These are phyloP conservation scores for Calcarius lapponicus DNA, from an alignment of 2,797 vertebrate genomes.

Conservation along the genomic window DNA sequence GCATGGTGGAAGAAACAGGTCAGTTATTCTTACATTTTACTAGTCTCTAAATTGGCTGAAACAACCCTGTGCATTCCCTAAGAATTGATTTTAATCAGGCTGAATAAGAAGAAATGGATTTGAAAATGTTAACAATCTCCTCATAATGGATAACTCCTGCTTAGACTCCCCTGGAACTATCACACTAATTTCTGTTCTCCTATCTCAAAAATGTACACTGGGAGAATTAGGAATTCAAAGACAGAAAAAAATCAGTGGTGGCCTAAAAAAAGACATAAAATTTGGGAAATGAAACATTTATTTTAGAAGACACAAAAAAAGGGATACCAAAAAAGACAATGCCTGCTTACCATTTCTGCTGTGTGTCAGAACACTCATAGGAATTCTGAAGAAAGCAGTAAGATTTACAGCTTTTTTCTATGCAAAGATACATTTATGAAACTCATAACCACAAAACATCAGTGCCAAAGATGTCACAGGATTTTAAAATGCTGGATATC, in stretches of 20 bases:
- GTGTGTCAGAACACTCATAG: background rate
- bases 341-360: background rate
- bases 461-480: background rate
- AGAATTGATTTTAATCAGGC: background rate
- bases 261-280: background rate
- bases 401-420: background rate
- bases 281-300: background rate
- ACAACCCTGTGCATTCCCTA: background rate
- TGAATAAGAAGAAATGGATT: background rate
- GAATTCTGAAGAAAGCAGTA: background rate
- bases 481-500: background rate
- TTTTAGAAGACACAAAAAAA: background rate
- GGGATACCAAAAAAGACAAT: background rate
- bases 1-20: background rate
- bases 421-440: background rate
- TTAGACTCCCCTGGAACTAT: background rate
- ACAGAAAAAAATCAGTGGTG: background rate
- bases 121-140: background rate
- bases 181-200: background rate
- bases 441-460: background rate
- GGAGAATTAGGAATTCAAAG: background rate
- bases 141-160: background rate
- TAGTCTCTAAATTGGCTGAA: background rate
- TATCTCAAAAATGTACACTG: background rate
- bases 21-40: background rate